Evolutionary conservation across 2,113 vertebrate genomes (phyloP), one percentile per base, ranked within the genome.

Genomic region (Barnardius zonarius): DNA sequence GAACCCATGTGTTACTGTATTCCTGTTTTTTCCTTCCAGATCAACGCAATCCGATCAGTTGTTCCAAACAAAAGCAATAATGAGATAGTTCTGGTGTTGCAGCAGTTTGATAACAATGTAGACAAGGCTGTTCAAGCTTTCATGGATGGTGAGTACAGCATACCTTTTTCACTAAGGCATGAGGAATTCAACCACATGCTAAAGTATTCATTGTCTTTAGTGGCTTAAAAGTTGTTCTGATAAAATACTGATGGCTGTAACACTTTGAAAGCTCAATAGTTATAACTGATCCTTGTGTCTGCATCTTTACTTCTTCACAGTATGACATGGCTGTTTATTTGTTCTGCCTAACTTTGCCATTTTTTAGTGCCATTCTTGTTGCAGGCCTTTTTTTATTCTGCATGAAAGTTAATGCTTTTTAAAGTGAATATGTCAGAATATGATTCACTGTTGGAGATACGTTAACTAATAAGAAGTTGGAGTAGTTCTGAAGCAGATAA

Each of bases 51-150:
- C 84, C 97, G 98, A 90, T 98, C 98, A 43, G 27, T 98, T 72
- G 98, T 98, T 92, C 98, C 98, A 0, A 98, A 98, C 96, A 98
- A 96, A 96, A 98, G 98, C 97, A 98, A 98, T 95, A 98, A 98
- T 83, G 98, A 98, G 95, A 98, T 98, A 59, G 97, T 98, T 52
- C 95, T 98, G 93, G 98, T 98, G 91, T 95, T 98, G 55, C 98
- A 98, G 44, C 98, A 98, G 17, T 98, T 98, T 95, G 98, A 98
- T 81, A 98, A 98, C 94, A 98, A 98, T 9, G 97, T 98, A 63
- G 98, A 98, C 88, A 98, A 98, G 91, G 97, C 98, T 18, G 98
- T 98, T n/a, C 98, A 98, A 63, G 98, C 98, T 92, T 98, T 98
- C n/a, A 96, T 98, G 93, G 98, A 98, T 79, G 98, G 98, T 98